Conservation (phyloP, 1,140 invertebrate genomes). For the Drosophila busckii region DNA sequence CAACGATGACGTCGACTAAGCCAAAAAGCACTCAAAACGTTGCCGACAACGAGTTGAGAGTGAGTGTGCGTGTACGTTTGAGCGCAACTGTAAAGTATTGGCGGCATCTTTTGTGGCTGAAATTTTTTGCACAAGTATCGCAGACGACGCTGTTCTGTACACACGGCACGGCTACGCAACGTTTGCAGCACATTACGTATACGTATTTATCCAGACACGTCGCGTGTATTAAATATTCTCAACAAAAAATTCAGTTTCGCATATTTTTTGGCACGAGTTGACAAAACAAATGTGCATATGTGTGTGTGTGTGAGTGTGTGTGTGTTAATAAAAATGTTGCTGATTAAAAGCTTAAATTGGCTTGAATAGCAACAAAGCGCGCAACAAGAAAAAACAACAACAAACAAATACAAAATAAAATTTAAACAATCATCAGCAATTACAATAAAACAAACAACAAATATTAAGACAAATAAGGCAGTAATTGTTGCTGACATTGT, state of each 20-base stretch:
- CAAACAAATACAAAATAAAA: not conserved
- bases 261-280: slow-evolving; percentile 21
- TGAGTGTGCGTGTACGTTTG: slow-evolving; percentile 25
- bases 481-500: slow-evolving; percentile 25
- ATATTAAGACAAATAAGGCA: slow-evolving; percentile 23
- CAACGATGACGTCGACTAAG: slow-evolving; percentile 43
- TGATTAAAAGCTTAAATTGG: slow-evolving; percentile 44
- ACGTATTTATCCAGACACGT: slow-evolving; percentile 16
- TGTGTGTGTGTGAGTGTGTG: slow-evolving; percentile 28
- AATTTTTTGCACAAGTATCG: slow-evolving; percentile 60
- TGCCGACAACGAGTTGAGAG: slow-evolving; percentile 21
- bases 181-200: slow-evolving; percentile 28
- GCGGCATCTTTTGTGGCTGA: slow-evolving; percentile 51
- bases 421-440: slow-evolving; percentile 15
- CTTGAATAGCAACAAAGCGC: slow-evolving; percentile 21
- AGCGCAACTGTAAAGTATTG: slow-evolving; percentile 41
- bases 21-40: slow-evolving; percentile 1
- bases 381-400: slow-evolving; percentile 14
- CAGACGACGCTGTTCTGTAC: slow-evolving; percentile 55
- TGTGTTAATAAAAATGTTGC: slow-evolving; percentile 9
- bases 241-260: slow-evolving; percentile 21
- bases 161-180: slow-evolving; percentile 35
- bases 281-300: slow-evolving; percentile 18
- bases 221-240: slow-evolving; percentile 5
- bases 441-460: slow-evolving; percentile 7